phyloP scores from a whole-genome alignment of 2,888 invertebrate genomes.

The Zygothrica quintamaculata region DNA sequence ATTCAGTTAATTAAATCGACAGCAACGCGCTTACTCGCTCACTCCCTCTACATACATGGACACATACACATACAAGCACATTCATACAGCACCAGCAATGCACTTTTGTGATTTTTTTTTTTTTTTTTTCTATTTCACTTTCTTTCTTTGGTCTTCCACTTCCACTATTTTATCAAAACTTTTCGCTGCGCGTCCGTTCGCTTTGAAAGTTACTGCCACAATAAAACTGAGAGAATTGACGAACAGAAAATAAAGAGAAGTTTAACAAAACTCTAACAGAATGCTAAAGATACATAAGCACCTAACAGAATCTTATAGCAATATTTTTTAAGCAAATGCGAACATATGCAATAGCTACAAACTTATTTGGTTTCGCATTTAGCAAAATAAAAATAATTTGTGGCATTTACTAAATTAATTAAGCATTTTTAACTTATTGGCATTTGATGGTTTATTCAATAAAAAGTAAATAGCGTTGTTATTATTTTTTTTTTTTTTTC shows the following conservation, averaged over 20 bases:
- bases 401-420: no score
- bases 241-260: conserved; percentile 12
- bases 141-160: conserved; percentile 51
- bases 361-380: no score
- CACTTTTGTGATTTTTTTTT: conserved; percentile 59
- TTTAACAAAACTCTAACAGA: conserved; percentile 9
- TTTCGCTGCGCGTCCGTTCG: conserved; percentile 26
- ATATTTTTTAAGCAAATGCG: background rate
- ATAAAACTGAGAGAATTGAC: conserved; percentile 27
- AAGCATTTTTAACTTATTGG: no score
- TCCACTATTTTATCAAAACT: conserved; percentile 10
- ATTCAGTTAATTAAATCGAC: conserved; percentile 29
- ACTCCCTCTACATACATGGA: conserved; percentile 18
- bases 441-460: no score
- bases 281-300: conserved; percentile 16
- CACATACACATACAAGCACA: conserved; percentile 23
- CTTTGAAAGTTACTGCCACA: conserved; percentile 36
- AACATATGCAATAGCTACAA: no score
- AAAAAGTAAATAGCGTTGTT: no score
- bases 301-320: conserved; percentile 17
- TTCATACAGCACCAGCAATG: conserved; percentile 35
- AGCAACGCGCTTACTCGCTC: conserved; percentile 23
- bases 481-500: no score
- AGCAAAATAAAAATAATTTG: no score
- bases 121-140: conserved; percentile 53